Evolutionary conservation across 2,113 vertebrate species (phyloP), one percentile per base, ranked within the genome.

Genomic region (Microcebus griseorufus): DNA sequence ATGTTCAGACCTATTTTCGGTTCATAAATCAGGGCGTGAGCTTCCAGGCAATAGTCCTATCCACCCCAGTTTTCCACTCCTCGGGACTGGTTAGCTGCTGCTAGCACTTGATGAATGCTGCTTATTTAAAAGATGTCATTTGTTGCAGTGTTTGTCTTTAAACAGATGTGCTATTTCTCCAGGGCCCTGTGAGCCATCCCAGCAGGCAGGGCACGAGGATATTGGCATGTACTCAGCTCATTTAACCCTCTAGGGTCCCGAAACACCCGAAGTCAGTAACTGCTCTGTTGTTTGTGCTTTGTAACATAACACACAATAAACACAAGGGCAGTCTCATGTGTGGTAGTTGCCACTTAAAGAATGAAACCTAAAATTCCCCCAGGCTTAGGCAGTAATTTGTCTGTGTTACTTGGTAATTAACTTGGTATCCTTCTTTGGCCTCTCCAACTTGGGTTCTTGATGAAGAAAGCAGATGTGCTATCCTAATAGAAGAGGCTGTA

Each of bases 401-500:
- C 94, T 96, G 84, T 97, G 48, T 12, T 64, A 87, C 97, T 65
- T 0, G 85, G 95, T 86, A 94, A 95, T 96, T 97, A 95, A 98
- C 95, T 83, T 93, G 81, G 58, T 94, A 64, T 55, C 90, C 93
- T 85, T 97, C 96, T 93, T 62, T 88, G 78, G n/a, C 82, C 95
- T 70, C 94, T 95, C 86, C 78, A 93, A 96, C 96, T 92, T 97
- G 73, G 84, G 96, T 85, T 95, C 96, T 90, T 98, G 80, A 98
- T 97, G 93, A 37, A 97, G 93, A 98, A 98, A 98, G 84, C 95
- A 98, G 93, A 98, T 96, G 98, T 90, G 94, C 76, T 93, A 45
- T 81, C 87, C 37, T 0, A 18, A 91, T 5, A 91, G 89, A 94
- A 91, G 67, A 95, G 79, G 60, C 96, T 97, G 90, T 84, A 95